These are phyloP conservation scores for Stegophylla sp. DNA, from an alignment of 2,888 invertebrate species.

Conservation along the genomic window DNA sequence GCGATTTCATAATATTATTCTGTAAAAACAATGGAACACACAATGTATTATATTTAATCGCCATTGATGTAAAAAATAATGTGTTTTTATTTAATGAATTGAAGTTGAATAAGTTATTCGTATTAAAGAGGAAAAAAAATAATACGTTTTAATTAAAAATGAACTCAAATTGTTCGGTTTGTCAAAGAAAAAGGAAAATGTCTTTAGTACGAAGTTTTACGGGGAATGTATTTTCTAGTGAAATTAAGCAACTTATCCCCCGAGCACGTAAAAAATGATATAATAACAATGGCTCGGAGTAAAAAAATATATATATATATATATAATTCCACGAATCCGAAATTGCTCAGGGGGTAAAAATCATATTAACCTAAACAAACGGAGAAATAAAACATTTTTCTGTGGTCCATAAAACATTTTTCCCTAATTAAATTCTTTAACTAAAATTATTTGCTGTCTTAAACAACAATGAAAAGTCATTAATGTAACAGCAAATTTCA, in stretches of 20 bases:
- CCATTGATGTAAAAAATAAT: neutral
- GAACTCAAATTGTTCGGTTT: conserved; percentile 34
- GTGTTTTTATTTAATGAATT: neutral
- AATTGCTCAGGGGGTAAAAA: conserved; percentile 48
- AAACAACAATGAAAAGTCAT: conserved; percentile 17
- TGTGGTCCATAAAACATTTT: conserved; percentile 46
- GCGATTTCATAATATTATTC: no score
- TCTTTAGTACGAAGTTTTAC: conserved; percentile 15
- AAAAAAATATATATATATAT: conserved; percentile 9
- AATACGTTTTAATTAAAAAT: conserved; percentile 48
- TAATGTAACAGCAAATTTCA: conserved; percentile 27
- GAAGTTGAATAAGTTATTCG: conserved; percentile 6
- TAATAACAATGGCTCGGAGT: conserved; percentile 39
- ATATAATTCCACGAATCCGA: conserved; percentile 37
- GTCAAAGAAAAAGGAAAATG: conserved; percentile 15
- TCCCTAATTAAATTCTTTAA: conserved; percentile 45
- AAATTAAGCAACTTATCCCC: conserved; percentile 47
- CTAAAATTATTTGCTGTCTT: conserved; percentile 38
- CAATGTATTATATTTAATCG: neutral
- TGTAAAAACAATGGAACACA: no score
- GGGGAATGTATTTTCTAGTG: conserved; percentile 43
- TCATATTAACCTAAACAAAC: conserved; percentile 48
- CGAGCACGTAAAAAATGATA: conserved; percentile 54
- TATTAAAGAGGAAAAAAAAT: conserved; percentile 22
- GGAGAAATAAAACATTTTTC: conserved; percentile 45